Conservation (phyloP, 2,888 invertebrate species). For the Trissonchulus latispiculum region DNA sequence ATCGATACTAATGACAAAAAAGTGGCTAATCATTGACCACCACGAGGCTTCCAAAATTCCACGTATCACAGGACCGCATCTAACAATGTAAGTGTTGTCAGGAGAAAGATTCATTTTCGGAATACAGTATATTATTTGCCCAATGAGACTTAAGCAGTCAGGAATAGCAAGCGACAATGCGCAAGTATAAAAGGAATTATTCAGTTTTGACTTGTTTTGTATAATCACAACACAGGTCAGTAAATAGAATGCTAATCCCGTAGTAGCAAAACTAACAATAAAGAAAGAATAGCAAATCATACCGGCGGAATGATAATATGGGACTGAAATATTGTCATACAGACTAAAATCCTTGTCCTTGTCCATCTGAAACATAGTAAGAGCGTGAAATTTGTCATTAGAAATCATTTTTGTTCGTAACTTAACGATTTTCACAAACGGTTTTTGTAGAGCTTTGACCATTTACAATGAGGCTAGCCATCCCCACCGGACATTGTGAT, state of each 20-base stretch:
- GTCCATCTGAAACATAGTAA: too few species aligned
- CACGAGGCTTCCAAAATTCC: neutral
- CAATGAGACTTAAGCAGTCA: neutral
- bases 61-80: neutral
- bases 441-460: too few species aligned
- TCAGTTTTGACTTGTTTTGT: neutral
- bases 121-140: neutral
- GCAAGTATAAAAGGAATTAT: neutral
- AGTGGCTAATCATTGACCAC: neutral
- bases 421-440: too few species aligned
- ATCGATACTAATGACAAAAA: neutral
- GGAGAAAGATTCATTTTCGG: neutral
- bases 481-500: too few species aligned
- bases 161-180: neutral
- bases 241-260: neutral
- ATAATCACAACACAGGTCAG: neutral
- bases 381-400: too few species aligned
- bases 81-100: neutral
- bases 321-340: too few species aligned
- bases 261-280: neutral
- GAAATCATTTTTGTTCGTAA: too few species aligned
- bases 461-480: too few species aligned
- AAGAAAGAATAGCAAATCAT: too few species aligned
- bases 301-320: too few species aligned
- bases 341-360: too few species aligned